Percentiles rank a stretch among this genome's conserved stretches.
These are phyloP conservation scores for Melanocharis versteri DNA, from an alignment of 2,113 vertebrate species.

Conservation along the genomic window DNA sequence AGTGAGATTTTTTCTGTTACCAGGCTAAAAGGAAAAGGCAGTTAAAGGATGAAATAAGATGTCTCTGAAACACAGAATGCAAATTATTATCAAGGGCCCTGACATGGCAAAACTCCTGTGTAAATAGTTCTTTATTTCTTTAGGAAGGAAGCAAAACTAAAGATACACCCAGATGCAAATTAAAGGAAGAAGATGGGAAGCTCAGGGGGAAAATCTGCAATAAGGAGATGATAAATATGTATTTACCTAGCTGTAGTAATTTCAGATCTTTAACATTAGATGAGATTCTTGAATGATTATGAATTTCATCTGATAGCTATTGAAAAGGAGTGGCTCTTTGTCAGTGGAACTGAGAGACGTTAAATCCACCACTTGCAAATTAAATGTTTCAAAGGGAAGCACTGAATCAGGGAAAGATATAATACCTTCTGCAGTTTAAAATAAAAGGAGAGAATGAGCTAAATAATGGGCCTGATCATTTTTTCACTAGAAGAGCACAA, in stretches of 20 bases:
- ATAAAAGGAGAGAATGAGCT: background rate
- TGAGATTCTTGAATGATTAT: background rate
- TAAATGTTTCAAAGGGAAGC: background rate
- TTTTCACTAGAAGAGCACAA: background rate
- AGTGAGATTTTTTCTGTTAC: background rate
- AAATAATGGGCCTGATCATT: background rate
- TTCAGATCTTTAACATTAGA: background rate
- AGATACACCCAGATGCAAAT: background rate
- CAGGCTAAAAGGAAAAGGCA: background rate
- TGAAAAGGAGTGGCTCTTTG: background rate
- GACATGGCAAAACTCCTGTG: slow-evolving; percentile 17
- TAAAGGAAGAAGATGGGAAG: background rate
- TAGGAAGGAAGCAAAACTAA: slow-evolving; percentile 25
- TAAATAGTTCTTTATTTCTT: slow-evolving; percentile 13
- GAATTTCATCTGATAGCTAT: background rate
- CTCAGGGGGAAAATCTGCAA: background rate
- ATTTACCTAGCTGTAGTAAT: background rate
- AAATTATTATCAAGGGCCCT: background rate
- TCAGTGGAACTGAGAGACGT: background rate
- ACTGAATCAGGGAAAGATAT: background rate
- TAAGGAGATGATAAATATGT: background rate
- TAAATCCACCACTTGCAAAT: background rate
- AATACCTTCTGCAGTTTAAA: background rate
- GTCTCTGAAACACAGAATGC: background rate
- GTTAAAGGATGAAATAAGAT: background rate